phyloP scores from a whole-genome alignment of 2,113 vertebrate species.

The crab-eating macaque (Macaca fascicularis) region DNA sequence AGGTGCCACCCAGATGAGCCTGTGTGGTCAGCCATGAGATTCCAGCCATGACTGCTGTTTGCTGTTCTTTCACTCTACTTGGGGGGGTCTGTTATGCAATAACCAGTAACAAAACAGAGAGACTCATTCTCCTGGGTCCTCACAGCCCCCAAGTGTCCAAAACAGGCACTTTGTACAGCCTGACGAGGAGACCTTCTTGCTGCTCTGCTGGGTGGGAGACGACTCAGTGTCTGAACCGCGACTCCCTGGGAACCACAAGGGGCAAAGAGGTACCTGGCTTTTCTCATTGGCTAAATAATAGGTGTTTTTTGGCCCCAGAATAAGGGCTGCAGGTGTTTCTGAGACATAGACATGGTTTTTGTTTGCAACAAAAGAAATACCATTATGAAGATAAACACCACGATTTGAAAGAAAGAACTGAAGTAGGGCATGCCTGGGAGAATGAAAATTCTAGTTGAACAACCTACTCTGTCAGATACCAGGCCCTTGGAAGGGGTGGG shows the following conservation, averaged over 20 bases:
- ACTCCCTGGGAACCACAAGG: background rate
- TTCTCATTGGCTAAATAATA: background rate
- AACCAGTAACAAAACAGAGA: background rate
- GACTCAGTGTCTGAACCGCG: background rate
- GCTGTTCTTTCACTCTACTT: background rate
- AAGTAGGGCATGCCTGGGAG: background rate
- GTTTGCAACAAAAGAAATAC: background rate
- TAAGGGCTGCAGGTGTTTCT: background rate
- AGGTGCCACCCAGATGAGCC: background rate
- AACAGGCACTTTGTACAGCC: background rate
- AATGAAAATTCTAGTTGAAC: background rate
- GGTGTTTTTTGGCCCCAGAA: background rate
- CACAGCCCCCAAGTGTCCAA: rapidly evolving
- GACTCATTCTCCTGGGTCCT: background rate
- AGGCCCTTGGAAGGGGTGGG: background rate
- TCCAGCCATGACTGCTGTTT: background rate
- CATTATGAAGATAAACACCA: background rate
- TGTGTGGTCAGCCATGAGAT: background rate
- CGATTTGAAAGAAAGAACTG: background rate
- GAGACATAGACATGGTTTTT: background rate
- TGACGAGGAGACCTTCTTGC: background rate
- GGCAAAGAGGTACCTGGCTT: background rate
- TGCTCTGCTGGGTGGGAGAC: background rate
- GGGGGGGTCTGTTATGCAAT: background rate
- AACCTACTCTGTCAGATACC: background rate